phyloP scores from a whole-genome alignment of 2,888 invertebrate species.

The Pycnomerus fuliginosus region DNA sequence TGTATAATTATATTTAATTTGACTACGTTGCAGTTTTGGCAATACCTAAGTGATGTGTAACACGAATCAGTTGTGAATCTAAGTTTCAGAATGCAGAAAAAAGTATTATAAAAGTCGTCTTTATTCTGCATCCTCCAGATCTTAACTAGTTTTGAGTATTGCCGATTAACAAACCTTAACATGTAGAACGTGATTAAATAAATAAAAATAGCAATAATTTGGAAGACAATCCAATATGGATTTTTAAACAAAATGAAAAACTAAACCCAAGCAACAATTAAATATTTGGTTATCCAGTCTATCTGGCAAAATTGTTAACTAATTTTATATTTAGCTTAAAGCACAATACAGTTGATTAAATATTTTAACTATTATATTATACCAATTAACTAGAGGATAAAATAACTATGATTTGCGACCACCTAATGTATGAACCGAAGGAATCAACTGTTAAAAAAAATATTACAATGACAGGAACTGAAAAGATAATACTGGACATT shows the following conservation, averaged over 20 bases:
- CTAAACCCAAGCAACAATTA: slow-evolving; percentile 27
- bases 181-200: slow-evolving; percentile 21
- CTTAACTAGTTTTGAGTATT: slow-evolving; percentile 14
- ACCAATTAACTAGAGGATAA: slow-evolving; percentile 21
- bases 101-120: background rate
- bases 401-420: slow-evolving; percentile 17
- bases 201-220: slow-evolving; percentile 22
- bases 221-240: slow-evolving; percentile 35
- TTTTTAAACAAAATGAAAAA: slow-evolving; percentile 21
- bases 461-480: slow-evolving; percentile 15
- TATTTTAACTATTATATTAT: slow-evolving; percentile 22
- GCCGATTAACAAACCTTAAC: slow-evolving; percentile 10
- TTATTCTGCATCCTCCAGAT: slow-evolving; percentile 10
- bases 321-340: slow-evolving; percentile 22
- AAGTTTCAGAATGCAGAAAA: background rate
- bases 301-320: slow-evolving; percentile 34
- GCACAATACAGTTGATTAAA: slow-evolving; percentile 23
- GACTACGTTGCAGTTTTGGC: slow-evolving; percentile 19
- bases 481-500: slow-evolving; percentile 29
- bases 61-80: slow-evolving; percentile 8
- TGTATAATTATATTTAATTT: slow-evolving; percentile 15
- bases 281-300: slow-evolving; percentile 47
- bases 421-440: slow-evolving; percentile 6
- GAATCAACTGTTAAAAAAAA: slow-evolving; percentile 16
- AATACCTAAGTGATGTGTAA: slow-evolving; percentile 14